Base-by-base conservation (phyloP, 2,888 invertebrate species). In the Orthosia gothica region DNA sequence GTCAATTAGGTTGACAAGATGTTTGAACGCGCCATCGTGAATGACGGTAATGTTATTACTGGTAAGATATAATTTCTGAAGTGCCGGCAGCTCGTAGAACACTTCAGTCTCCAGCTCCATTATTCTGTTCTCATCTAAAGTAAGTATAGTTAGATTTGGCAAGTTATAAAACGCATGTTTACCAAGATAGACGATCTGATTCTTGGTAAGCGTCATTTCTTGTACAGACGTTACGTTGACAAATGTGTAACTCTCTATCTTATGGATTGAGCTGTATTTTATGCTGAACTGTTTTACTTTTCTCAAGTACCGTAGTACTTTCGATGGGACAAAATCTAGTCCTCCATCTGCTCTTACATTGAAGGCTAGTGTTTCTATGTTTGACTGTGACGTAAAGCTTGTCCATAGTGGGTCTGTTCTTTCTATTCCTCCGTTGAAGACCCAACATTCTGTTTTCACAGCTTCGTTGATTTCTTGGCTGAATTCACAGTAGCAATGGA, bases 41-140 rank as follows among this genome's bases (percentile, higher is more conserved):
- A 99, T 97, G 49, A 97, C 97, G 86, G 98, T 98, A 83, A 99
- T 97, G 89, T 98, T 98, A 95, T 99, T 99, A 92, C 98, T 98
- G 90, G 99, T 98, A 71, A 99, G 97, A 89, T 97, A 98, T 70
- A 99, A 97, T 86, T 98, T 97, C 85, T 97, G 97, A 86, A 98
- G 94, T 32, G 97, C 95, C 0, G 98, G 98, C 75, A 98, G 92
- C 90, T 98, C 97, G 68, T 97, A 97, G 93, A 99, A 98, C 4
- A 98, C 98, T 87, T 97, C 97, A 63, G 98, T 97, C 88, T 97
- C 97, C 81, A 99, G 96, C 90, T 98, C 98, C 45, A 97, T 97
- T 89, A 99, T 98, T 88, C 97, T 97, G 93, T 99, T 99, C 87
- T 98, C 98, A 83, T 98, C 98, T 89, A 99, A 93, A 84, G 97